phyloP scores from a whole-genome alignment of 1,140 invertebrate species.

The Maconellicoccus hirsutus region DNA sequence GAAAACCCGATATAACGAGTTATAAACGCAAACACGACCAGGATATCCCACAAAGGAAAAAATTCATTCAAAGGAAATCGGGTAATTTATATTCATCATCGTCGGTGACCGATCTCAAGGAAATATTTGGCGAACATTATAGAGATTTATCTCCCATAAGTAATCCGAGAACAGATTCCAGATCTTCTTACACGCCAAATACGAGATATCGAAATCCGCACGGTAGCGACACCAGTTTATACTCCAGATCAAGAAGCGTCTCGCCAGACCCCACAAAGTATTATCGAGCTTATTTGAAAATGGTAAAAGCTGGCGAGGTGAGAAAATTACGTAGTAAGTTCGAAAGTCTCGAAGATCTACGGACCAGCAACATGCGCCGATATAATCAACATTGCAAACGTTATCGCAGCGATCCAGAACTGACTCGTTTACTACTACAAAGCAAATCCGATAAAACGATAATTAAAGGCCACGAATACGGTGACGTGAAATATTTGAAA shows the following conservation, averaged over 20 bases:
- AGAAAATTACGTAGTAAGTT: constrained; percentile 57
- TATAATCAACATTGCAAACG: constrained; percentile 35
- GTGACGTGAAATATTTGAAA: constrained; percentile 48
- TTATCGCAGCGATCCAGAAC: constrained; percentile 62
- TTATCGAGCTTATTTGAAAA: constrained; percentile 52
- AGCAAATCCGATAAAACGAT: constrained; percentile 38
- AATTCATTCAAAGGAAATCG: background rate
- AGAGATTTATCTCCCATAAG: background rate
- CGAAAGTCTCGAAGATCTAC: constrained; percentile 46
- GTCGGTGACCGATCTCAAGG: constrained; percentile 60
- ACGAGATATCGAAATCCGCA: constrained; percentile 21
- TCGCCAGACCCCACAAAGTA: constrained; percentile 57
- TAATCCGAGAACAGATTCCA: constrained; percentile 12
- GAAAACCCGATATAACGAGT: constrained; percentile 12
- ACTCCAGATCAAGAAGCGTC: constrained; percentile 28
- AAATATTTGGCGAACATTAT: constrained; percentile 54
- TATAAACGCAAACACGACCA: background rate
- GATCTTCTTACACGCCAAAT: background rate
- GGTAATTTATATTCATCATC: constrained; percentile 33
- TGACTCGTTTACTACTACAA: constrained; percentile 44
- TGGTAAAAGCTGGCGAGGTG: constrained; percentile 62
- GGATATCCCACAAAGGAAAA: constrained; percentile 11
- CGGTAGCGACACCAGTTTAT: constrained; percentile 28
- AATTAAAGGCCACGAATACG: constrained; percentile 41
- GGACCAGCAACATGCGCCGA: background rate